Percentiles rank a stretch among this genome's conserved stretches.
Evolutionary conservation across 2,797 vertebrate species (phyloP).

Genomic region (Coregonus sp.): DNA sequence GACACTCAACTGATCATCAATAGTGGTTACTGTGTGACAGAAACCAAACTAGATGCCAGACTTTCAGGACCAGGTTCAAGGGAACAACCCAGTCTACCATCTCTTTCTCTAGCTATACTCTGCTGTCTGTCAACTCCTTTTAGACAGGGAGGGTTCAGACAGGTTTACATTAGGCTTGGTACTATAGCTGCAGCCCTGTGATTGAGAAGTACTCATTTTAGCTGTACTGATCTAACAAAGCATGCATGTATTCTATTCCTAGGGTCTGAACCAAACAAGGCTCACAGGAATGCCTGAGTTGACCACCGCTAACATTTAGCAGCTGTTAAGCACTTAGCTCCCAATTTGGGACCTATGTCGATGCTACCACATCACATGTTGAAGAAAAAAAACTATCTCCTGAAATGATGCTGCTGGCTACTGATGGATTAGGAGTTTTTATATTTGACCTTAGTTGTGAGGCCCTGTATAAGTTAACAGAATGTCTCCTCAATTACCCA

Average conservation of each 20-base stretch:
- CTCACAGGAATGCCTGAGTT: slow-evolving; percentile 34
- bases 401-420: slow-evolving; percentile 27
- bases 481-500: too few species aligned
- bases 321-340: slow-evolving; percentile 54
- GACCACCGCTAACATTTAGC: slow-evolving; percentile 42
- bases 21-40: background rate
- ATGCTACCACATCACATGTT: slow-evolving; percentile 42
- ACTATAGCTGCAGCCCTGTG: slow-evolving; percentile 9
- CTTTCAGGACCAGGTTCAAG: background rate
- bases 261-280: slow-evolving; percentile 41
- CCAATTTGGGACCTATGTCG: slow-evolving; percentile 43
- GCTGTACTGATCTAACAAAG: slow-evolving; percentile 37
- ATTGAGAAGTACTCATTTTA: slow-evolving; percentile 22
- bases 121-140: slow-evolving; percentile 1
- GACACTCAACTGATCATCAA: background rate
- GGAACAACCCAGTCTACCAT: background rate
- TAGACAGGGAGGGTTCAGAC: slow-evolving; percentile 20
- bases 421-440: slow-evolving; percentile 7
- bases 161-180: slow-evolving; percentile 22
- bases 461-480: too few species aligned
- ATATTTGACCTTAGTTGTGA: too few species aligned
- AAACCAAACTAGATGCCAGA: background rate
- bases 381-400: background rate
- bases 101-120: slow-evolving; percentile 21
- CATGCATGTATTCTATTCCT: slow-evolving; percentile 36